Evolutionary conservation across 2,113 vertebrate species (phyloP).

Genomic region (Chamaea fasciata): DNA sequence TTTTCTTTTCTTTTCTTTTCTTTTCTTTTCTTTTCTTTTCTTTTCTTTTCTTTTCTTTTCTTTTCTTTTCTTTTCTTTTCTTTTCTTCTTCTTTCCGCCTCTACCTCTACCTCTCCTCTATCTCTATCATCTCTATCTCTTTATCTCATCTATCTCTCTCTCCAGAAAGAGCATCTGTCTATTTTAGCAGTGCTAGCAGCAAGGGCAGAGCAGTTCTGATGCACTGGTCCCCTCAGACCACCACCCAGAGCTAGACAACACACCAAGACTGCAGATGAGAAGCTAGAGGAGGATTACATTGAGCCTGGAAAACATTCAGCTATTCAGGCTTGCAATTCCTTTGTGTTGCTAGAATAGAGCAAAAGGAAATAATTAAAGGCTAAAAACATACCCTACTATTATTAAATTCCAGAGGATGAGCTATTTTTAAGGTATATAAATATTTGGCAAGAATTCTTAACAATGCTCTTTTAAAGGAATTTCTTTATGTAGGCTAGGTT

Average conservation of each 20-base stretch:
- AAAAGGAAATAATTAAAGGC: slow-evolving; percentile 40
- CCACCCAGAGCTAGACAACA: not conserved
- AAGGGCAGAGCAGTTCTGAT: not conserved
- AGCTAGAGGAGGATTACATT: not conserved
- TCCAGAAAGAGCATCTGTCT: fast-evolving
- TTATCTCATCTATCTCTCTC: not conserved
- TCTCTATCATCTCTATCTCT: not conserved
- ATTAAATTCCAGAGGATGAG: slow-evolving; percentile 42
- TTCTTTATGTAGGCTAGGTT: not conserved
- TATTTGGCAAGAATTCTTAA: slow-evolving; percentile 24
- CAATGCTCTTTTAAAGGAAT: not conserved
- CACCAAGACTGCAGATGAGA: not conserved
- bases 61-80: too few relatives aligned
- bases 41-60: too few relatives aligned
- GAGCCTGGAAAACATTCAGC: not conserved
- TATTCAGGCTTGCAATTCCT: not conserved
- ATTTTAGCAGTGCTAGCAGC: not conserved
- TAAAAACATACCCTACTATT: slow-evolving; percentile 15
- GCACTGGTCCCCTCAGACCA: not conserved
- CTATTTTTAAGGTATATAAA: slow-evolving; percentile 39
- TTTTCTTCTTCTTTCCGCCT: too few relatives aligned
- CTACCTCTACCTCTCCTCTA: not conserved
- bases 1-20: too few relatives aligned
- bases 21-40: too few relatives aligned
- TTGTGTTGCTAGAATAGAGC: not conserved